A percentile compares a stretch with the other conserved stretches of the same genome.
Evolutionary conservation across 2,113 vertebrate species (phyloP).

Genomic region (Pluvianellus socialis): DNA sequence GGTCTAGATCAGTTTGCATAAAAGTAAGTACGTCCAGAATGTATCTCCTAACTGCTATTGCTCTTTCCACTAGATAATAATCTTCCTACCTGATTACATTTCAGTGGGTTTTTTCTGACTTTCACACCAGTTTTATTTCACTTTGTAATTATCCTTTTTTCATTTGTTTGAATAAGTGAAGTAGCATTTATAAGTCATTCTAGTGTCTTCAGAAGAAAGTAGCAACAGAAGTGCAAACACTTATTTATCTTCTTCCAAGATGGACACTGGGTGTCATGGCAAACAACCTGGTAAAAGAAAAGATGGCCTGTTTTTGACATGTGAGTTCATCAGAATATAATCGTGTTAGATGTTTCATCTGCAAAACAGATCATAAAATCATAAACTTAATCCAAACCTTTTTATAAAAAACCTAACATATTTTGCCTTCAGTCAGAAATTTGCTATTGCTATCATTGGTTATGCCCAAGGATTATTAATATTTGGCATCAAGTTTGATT

Average conservation of each 20-base stretch:
- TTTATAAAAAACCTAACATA: neutral
- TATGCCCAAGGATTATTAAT: constrained; percentile 41
- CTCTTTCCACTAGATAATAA: neutral
- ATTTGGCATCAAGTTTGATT: constrained; percentile 38
- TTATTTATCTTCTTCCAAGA: neutral
- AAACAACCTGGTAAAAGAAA: neutral
- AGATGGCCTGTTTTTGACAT: neutral
- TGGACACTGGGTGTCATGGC: neutral
- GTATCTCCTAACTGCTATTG: neutral
- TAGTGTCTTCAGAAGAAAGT: neutral
- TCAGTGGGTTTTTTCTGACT: neutral
- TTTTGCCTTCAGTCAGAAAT: constrained; percentile 26
- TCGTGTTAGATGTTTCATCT: neutral
- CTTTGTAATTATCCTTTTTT: neutral
- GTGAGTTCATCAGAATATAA: neutral
- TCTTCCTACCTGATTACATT: neutral
- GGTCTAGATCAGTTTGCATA: neutral
- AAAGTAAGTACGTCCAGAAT: neutral
- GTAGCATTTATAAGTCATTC: neutral
- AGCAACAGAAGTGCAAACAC: neutral
- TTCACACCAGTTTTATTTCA: neutral
- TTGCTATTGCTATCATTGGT: neutral
- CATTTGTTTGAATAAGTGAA: neutral
- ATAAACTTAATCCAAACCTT: neutral
- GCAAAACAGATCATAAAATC: neutral